phyloP scores from a whole-genome alignment of 2,113 vertebrate genomes.

The Cheilinus undulatus region DNA sequence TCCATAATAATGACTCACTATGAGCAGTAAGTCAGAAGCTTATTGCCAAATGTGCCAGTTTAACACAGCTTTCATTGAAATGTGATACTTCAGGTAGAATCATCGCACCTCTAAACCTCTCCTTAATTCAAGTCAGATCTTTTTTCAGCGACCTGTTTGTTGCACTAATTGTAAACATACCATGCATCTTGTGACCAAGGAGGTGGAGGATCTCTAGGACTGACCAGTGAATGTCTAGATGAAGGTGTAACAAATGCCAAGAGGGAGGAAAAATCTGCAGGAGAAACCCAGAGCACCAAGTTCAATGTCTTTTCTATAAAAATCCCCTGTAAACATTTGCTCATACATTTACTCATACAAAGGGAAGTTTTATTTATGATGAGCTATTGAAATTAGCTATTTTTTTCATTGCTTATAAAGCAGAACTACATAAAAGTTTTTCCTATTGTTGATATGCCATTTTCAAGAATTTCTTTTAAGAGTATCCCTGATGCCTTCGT shows the following conservation, averaged over 20 bases:
- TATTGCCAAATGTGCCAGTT: not conserved
- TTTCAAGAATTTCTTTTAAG: not conserved
- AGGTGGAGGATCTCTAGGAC: conserved; percentile 92
- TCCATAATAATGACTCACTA: conserved; percentile 23
- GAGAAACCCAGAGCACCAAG: conserved; percentile 19
- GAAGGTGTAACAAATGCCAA: conserved; percentile 95
- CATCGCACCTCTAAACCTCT: not conserved
- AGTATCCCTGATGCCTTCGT: not conserved
- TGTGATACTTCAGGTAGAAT: not conserved
- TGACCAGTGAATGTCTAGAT: conserved; percentile 94
- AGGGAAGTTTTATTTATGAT: not conserved
- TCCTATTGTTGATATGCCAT: not conserved
- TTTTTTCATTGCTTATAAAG: not conserved
- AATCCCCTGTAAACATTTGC: not conserved
- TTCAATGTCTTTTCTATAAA: not conserved
- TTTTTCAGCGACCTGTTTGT: not conserved
- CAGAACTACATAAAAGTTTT: not conserved
- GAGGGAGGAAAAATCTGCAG: conserved; percentile 91
- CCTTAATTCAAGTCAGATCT: not conserved
- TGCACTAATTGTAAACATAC: conserved; percentile 74
- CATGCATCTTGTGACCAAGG: conserved; percentile 89
- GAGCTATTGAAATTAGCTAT: too few relatives aligned
- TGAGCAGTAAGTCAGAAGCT: conserved; percentile 22
- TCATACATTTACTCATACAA: not conserved
- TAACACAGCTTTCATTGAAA: not conserved